Percentiles rank a stretch among this genome's conserved stretches.
Evolutionary conservation across 1,140 invertebrate species (phyloP).

Genomic region (Pygmarrhopalites habei): DNA sequence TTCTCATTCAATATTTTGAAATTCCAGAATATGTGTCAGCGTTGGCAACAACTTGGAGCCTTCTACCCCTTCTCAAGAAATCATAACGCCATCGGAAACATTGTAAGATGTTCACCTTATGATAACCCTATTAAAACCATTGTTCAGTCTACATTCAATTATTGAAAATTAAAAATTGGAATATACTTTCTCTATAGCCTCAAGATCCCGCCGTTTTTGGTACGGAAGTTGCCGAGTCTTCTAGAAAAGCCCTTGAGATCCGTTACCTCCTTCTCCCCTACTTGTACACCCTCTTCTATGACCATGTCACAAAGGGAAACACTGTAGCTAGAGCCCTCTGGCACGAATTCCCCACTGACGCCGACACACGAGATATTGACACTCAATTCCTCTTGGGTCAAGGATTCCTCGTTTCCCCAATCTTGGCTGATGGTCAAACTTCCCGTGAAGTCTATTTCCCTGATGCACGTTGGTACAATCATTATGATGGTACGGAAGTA

Average conservation of each 20-base stretch:
- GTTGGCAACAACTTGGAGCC: conserved; percentile 72
- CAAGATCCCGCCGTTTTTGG: conserved; percentile 42
- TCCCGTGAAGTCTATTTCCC: conserved; percentile 44
- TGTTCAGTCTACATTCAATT: not conserved
- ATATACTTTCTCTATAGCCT: conserved; percentile 25
- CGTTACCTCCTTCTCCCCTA: conserved; percentile 50
- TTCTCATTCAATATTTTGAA: no score
- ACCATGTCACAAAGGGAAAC: conserved; percentile 37
- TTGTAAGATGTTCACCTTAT: conserved; percentile 19
- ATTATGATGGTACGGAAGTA: conserved; percentile 44
- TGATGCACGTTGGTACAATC: conserved; percentile 46
- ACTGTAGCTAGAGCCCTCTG: conserved; percentile 40
- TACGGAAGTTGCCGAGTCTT: conserved; percentile 37
- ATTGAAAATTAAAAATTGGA: no score
- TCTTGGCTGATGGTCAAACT: conserved; percentile 35
- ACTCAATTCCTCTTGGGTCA: conserved; percentile 40
- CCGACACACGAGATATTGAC: conserved; percentile 7
- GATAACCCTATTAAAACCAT: not conserved
- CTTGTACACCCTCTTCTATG: conserved; percentile 49
- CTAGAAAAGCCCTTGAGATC: conserved; percentile 41
- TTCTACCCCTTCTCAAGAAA: conserved; percentile 77
- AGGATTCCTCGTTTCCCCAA: conserved; percentile 40
- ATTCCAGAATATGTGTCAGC: conserved; percentile 40
- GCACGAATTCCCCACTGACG: conserved; percentile 37
- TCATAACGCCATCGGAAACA: conserved; percentile 55